phyloP scores from a whole-genome alignment of 1,140 invertebrate genomes.

The Drosophila sturtevanti region DNA sequence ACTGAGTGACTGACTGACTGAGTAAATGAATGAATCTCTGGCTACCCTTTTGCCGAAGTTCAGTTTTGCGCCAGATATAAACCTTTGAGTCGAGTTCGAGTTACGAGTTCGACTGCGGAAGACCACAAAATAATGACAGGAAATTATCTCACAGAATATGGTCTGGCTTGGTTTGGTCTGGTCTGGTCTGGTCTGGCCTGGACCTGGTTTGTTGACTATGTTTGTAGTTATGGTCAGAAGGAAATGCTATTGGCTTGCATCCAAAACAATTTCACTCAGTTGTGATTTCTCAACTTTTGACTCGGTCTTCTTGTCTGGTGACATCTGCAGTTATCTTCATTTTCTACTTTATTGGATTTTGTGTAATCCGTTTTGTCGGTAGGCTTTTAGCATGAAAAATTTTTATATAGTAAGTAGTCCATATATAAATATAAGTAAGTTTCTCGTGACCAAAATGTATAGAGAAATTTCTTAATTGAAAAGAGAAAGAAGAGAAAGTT shows the following conservation, averaged over 20 bases:
- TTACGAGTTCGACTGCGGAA: constrained; percentile 80
- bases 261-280: constrained; percentile 76
- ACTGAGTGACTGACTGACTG: constrained; percentile 44
- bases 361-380: constrained; percentile 31
- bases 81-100: constrained; percentile 73
- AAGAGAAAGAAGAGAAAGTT: constrained; percentile 43
- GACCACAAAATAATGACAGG: constrained; percentile 81
- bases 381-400: constrained; percentile 7
- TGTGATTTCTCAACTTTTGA: constrained; percentile 53
- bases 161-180: constrained; percentile 11
- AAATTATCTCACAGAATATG: constrained; percentile 76
- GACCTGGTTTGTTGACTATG: constrained; percentile 2
- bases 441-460: constrained; percentile 18
- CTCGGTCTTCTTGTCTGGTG: constrained; percentile 7
- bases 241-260: constrained; percentile 53
- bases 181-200: constrained; percentile 29
- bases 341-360: constrained; percentile 37
- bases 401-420: background rate
- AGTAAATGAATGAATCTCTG: constrained; percentile 21
- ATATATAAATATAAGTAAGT: background rate
- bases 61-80: constrained; percentile 52
- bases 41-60: background rate
- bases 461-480: constrained; percentile 3
- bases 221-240: constrained; percentile 7
- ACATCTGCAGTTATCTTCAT: constrained; percentile 39